A percentile compares a stretch with the other conserved stretches of the same genome.
These are phyloP conservation scores for Rousettus madagascariensis DNA, from an alignment of 2,797 vertebrate species.

Conservation along the genomic window DNA sequence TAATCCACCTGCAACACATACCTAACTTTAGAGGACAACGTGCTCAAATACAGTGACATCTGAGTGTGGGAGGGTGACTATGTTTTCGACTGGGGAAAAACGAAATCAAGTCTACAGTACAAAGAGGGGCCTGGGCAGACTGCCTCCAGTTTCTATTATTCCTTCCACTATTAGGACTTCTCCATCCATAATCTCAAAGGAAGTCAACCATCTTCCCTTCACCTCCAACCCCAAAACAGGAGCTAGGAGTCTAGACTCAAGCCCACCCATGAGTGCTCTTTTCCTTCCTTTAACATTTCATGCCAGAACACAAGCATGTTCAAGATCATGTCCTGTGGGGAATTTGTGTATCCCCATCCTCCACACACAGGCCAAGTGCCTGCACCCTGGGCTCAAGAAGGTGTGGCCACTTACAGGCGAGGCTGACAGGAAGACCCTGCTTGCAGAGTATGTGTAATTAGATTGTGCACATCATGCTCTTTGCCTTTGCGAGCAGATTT, in stretches of 20 bases:
- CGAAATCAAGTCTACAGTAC: neutral
- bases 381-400: neutral
- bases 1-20: neutral
- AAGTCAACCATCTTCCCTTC: neutral
- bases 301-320: neutral
- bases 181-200: neutral
- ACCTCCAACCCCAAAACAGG: neutral
- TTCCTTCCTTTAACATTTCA: neutral
- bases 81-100: neutral
- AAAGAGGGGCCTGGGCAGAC: neutral
- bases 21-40: neutral
- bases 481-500: conserved; percentile 72
- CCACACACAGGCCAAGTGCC: neutral
- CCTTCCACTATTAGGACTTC: neutral
- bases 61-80: neutral
- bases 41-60: neutral
- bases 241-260: neutral
- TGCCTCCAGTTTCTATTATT: neutral
- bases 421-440: conserved; percentile 22
- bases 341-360: neutral
- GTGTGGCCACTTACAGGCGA: neutral
- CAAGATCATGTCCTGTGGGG: accelerated
- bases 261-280: accelerated
- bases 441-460: conserved; percentile 60
- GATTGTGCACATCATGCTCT: conserved; percentile 69